Evolutionary conservation across 2,888 invertebrate genomes (phyloP).

Genomic region (Quadroppia sp.): DNA sequence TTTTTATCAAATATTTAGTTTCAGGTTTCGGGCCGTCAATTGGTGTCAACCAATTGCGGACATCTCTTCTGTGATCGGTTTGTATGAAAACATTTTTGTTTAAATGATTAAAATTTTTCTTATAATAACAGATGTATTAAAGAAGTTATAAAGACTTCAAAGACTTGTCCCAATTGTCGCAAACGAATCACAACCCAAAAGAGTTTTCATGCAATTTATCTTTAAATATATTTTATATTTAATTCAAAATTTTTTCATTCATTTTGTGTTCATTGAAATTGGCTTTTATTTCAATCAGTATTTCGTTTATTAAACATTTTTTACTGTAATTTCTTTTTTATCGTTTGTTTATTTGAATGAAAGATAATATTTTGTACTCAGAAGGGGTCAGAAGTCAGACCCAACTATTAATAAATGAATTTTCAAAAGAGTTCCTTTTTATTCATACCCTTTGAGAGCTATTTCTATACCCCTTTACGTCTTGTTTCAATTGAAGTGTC

Average conservation of each 20-base stretch:
- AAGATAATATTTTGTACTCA: no score
- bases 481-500: no score
- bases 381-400: no score
- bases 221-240: background rate
- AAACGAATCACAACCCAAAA: background rate
- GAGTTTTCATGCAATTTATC: slow-evolving; percentile 20
- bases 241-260: background rate
- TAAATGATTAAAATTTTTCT: background rate
- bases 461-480: no score
- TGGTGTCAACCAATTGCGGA: slow-evolving; percentile 23
- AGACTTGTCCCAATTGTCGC: slow-evolving; percentile 28
- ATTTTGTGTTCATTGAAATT: background rate
- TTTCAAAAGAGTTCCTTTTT: no score
- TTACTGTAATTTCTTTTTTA: no score
- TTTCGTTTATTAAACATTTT: no score
- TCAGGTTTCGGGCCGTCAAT: background rate
- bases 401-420: no score
- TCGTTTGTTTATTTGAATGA: no score
- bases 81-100: background rate
- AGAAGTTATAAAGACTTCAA: slow-evolving; percentile 22
- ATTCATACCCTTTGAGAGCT: no score
- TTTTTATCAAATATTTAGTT: background rate
- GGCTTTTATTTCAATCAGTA: no score
- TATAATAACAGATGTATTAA: slow-evolving; percentile 13
- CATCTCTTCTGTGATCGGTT: slow-evolving; percentile 29